Percentiles rank a stretch among this genome's conserved stretches.
These are phyloP conservation scores for Antennarius striatus DNA, from an alignment of 2,113 vertebrate species.

Conservation along the genomic window DNA sequence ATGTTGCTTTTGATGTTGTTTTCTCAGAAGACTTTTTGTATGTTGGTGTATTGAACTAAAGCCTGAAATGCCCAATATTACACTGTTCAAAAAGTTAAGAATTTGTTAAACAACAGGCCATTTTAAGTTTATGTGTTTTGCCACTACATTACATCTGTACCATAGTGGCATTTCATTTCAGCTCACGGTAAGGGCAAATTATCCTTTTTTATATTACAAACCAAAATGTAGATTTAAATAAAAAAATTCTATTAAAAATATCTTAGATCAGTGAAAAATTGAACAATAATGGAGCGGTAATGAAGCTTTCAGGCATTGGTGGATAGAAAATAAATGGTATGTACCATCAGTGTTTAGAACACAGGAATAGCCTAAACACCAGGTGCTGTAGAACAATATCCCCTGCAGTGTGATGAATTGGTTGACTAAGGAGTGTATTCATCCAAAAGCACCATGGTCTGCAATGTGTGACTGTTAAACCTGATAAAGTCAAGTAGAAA, in stretches of 20 bases:
- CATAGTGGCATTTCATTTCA: slow-evolving; percentile 4
- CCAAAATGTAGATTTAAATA: slow-evolving; percentile 28
- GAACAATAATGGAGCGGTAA: slow-evolving; percentile 59
- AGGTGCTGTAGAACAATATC: slow-evolving; percentile 83
- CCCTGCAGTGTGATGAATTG: slow-evolving; percentile 85
- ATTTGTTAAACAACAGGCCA: slow-evolving; percentile 18
- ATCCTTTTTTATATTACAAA: slow-evolving; percentile 7
- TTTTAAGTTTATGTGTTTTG: slow-evolving; percentile 25
- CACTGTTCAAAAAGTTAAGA: slow-evolving; percentile 29
- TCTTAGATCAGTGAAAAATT: slow-evolving; percentile 33
- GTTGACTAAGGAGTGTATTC: slow-evolving; percentile 83
- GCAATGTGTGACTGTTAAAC: slow-evolving; percentile 71
- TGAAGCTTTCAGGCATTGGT: slow-evolving; percentile 61
- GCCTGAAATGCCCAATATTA: slow-evolving; percentile 51
- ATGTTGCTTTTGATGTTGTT: slow-evolving; percentile 66
- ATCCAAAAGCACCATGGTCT: slow-evolving; percentile 78
- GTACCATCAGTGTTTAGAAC: slow-evolving; percentile 73
- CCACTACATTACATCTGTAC: slow-evolving; percentile 9
- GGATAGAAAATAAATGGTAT: slow-evolving; percentile 75
- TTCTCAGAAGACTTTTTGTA: slow-evolving; percentile 45
- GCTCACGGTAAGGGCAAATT: slow-evolving; percentile 14
- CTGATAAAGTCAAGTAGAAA: slow-evolving; percentile 66
- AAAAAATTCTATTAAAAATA: slow-evolving; percentile 23
- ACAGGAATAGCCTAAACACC: slow-evolving; percentile 81
- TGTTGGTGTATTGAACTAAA: slow-evolving; percentile 46